Conservation (phyloP, 2,797 vertebrate species). For the Molossus molossus region DNA sequence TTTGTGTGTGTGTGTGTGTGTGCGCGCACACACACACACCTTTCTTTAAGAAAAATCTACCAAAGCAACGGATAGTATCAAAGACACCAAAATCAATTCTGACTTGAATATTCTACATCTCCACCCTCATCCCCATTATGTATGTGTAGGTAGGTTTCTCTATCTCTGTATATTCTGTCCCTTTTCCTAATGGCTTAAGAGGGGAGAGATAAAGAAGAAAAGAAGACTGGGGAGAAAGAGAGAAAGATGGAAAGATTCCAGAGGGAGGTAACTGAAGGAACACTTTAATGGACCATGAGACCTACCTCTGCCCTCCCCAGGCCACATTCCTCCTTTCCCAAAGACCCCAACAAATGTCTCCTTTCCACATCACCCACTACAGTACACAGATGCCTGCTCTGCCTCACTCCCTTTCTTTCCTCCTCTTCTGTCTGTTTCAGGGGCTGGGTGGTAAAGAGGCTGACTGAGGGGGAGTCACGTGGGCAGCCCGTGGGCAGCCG, state of each 20-base stretch:
- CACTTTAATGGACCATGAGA: not conserved
- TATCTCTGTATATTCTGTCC: conserved; percentile 56
- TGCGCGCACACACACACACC: not conserved
- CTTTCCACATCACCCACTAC: conserved; percentile 70
- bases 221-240: conserved; percentile 27
- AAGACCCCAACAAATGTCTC: conserved; percentile 57
- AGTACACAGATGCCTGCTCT: conserved; percentile 57
- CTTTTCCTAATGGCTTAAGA: conserved; percentile 68
- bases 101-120: conserved; percentile 70
- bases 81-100: conserved; percentile 82
- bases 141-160: conserved; percentile 67
- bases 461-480: conserved; percentile 90
- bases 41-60: conserved; percentile 83
- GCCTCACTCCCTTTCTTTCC: conserved; percentile 68
- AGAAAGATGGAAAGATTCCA: conserved; percentile 30
- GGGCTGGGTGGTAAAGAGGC: conserved; percentile 89
- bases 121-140: conserved; percentile 72
- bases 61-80: conserved; percentile 79
- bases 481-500: conserved; percentile 91
- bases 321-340: conserved; percentile 43
- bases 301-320: conserved; percentile 61
- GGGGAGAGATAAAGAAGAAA: conserved; percentile 44
- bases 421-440: conserved; percentile 71
- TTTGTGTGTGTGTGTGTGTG: conserved; percentile 67
- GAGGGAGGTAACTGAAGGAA: conserved; percentile 43